Percentiles rank a stretch among this genome's conserved stretches.
phyloP scores from a whole-genome alignment of 2,113 vertebrate species.

The Pogona vitticeps region DNA sequence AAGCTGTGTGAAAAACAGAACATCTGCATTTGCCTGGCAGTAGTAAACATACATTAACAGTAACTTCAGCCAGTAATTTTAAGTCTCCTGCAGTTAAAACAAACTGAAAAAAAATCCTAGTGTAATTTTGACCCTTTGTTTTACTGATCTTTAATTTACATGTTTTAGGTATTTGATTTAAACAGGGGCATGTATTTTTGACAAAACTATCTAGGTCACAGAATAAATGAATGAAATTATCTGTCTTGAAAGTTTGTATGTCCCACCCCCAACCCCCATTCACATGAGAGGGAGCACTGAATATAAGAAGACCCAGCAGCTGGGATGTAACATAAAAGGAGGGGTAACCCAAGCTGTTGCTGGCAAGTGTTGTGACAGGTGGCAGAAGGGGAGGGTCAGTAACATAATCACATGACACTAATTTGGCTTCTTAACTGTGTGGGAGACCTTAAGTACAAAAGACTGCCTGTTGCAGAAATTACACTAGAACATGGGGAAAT shows the following conservation, averaged over 20 bases:
- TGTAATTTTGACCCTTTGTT: constrained; percentile 26
- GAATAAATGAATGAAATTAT: constrained; percentile 59
- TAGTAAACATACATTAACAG: constrained; percentile 69
- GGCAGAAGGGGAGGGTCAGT: background rate
- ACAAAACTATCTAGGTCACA: constrained; percentile 25
- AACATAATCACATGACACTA: background rate
- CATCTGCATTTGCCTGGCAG: constrained; percentile 60
- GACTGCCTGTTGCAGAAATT: background rate
- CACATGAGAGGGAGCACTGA: background rate
- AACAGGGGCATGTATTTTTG: constrained; percentile 51
- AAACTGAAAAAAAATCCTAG: background rate
- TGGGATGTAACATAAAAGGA: background rate
- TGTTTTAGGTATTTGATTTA: constrained; percentile 42
- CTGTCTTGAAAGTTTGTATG: constrained; percentile 72
- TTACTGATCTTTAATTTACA: constrained; percentile 33
- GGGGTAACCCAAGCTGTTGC: background rate
- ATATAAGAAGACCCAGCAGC: background rate
- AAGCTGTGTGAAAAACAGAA: constrained; percentile 73
- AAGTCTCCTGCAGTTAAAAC: background rate
- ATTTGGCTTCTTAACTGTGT: background rate
- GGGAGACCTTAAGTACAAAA: background rate
- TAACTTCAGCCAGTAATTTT: constrained; percentile 65
- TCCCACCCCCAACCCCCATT: constrained; percentile 50
- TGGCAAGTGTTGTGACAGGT: background rate
- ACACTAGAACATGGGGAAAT: background rate